Percentiles rank a stretch among this genome's conserved stretches.
phyloP scores from a whole-genome alignment of 2,888 invertebrate species.

The Eumerus sabulonum region DNA sequence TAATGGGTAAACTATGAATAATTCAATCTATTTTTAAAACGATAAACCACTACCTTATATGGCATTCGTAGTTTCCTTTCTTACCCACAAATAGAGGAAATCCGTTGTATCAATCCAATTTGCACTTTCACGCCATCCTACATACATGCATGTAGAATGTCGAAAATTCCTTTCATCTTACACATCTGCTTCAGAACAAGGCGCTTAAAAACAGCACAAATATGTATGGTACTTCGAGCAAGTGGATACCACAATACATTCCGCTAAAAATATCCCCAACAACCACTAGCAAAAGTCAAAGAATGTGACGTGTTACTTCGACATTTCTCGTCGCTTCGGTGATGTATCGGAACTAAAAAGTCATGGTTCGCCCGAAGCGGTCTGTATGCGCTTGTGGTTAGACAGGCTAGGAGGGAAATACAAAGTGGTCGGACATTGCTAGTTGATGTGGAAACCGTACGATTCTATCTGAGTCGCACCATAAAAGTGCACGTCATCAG shows the following conservation, averaged over 20 bases:
- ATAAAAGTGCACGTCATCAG: constrained; percentile 63
- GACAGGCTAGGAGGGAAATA: constrained; percentile 2
- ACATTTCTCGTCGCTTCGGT: constrained; percentile 33
- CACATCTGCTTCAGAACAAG: constrained; percentile 26
- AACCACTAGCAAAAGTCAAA: constrained; percentile 36
- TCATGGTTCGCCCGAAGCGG: not conserved
- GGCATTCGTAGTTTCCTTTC: constrained; percentile 5
- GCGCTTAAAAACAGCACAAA: not conserved
- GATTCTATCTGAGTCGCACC: constrained; percentile 30
- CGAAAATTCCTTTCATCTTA: constrained; percentile 48
- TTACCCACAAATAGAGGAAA: not conserved
- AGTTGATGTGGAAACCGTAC: constrained; percentile 1
- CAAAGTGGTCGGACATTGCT: constrained; percentile 16
- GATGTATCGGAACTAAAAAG: constrained; percentile 37
- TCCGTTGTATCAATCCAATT: constrained; percentile 33
- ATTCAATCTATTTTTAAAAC: constrained; percentile 13
- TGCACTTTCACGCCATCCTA: constrained; percentile 11
- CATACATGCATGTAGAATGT: constrained; percentile 21
- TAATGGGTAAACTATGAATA: too few species aligned
- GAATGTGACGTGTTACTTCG: constrained; percentile 45
- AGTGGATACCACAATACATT: constrained; percentile 15
- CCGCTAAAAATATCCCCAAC: constrained; percentile 52
- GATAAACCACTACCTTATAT: constrained; percentile 22
- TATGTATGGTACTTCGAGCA: not conserved
- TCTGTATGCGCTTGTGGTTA: not conserved